phyloP scores from a whole-genome alignment of 1,140 invertebrate genomes.

The Portunus trituberculatus region DNA sequence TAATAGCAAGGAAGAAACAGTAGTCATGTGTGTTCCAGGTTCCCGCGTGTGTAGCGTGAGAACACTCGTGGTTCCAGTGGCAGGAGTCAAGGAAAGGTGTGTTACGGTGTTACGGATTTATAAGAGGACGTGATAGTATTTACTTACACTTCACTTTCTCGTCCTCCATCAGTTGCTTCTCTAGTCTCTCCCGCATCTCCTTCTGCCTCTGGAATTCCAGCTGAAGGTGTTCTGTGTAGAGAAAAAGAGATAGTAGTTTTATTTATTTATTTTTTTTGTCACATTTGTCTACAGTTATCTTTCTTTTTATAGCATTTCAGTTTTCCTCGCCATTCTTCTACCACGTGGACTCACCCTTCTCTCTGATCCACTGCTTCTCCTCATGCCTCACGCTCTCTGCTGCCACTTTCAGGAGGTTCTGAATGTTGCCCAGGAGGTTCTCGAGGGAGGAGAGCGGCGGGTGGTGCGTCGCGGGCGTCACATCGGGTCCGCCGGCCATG shows the following conservation, averaged over 20 bases:
- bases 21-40: too few relatives aligned
- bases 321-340: neutral
- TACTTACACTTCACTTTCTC: slow-evolving; percentile 88
- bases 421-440: slow-evolving; percentile 95
- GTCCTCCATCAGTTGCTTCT: slow-evolving; percentile 95
- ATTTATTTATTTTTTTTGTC: neutral
- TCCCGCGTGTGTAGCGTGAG: too few relatives aligned
- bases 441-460: slow-evolving; percentile 89
- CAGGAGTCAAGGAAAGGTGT: too few relatives aligned
- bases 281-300: neutral
- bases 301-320: neutral
- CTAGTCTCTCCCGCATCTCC: slow-evolving; percentile 94
- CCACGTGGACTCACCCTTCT: slow-evolving; percentile 90
- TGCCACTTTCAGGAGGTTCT: slow-evolving; percentile 95
- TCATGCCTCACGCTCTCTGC: slow-evolving; percentile 97
- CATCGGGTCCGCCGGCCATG: slow-evolving; percentile 62
- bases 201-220: slow-evolving; percentile 95
- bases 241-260: neutral
- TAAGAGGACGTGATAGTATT: neutral
- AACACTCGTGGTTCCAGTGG: too few relatives aligned
- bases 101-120: too few relatives aligned
- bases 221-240: slow-evolving; percentile 92
- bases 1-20: too few relatives aligned
- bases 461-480: slow-evolving; percentile 58
- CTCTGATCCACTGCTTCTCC: slow-evolving; percentile 96